These are phyloP conservation scores for Rhopalosiphum padi DNA, from an alignment of 1,140 invertebrate species.

Conservation along the genomic window DNA sequence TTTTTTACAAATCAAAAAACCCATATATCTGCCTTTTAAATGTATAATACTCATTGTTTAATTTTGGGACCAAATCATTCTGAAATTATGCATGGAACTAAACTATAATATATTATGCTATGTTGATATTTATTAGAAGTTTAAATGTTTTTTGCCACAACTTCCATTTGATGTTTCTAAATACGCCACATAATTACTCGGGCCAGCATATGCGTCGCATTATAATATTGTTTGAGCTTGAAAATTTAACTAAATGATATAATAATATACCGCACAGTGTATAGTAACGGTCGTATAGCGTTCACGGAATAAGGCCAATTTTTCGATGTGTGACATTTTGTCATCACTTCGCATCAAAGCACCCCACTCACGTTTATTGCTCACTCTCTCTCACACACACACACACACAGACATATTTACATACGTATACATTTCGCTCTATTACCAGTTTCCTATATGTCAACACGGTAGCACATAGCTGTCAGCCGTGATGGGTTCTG, in stretches of 20 bases:
- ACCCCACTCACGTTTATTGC: neutral
- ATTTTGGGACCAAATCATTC: neutral
- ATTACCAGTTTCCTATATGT: conserved; percentile 8
- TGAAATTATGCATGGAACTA: too few species aligned
- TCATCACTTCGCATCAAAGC: neutral
- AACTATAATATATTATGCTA: neutral
- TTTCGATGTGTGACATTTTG: neutral
- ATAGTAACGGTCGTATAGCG: too few species aligned
- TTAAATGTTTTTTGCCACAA: neutral
- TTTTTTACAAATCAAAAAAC: too few species aligned
- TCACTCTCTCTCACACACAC: neutral
- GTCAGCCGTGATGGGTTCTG: neutral
- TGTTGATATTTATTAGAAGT: neutral
- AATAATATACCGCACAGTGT: neutral
- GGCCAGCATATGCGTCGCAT: neutral
- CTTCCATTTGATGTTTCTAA: neutral
- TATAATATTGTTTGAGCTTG: neutral
- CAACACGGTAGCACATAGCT: neutral
- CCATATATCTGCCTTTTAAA: too few species aligned
- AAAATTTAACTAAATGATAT: neutral
- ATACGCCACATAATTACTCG: neutral
- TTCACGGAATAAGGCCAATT: neutral
- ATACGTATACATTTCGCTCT: neutral
- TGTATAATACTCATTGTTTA: neutral
- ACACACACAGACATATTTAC: too few species aligned